Base-by-base conservation (phyloP, 2,888 invertebrate genomes). In the Metopia argyrocephala region DNA sequence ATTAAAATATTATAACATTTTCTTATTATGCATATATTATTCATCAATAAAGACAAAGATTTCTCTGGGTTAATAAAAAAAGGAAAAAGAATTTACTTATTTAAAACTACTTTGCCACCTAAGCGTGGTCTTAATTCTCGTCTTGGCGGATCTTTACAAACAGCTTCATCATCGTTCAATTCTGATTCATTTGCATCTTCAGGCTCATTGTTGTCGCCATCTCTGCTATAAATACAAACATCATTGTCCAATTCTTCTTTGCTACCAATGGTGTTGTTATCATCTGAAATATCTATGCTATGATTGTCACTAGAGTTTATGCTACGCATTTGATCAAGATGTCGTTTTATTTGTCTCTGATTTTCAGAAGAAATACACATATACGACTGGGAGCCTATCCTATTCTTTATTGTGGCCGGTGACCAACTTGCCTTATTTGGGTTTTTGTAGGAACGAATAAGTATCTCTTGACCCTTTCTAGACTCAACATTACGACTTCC, bases 371-470 rank as follows among this genome's bases (percentile, higher is more conserved):
- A 59, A 59, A 38, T 38, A 38, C 38, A 38, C 59, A 59, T 59
- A 21, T 28, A 65, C 15, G 21, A 50, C 18, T 48, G 64, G 12
- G 25, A n/a, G 2, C 28, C 59, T 38, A 48, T 1, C 21, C 27
- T 31, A 21, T 12, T 64, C 15, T 48, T 50, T n/a, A 48, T 5
- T 28, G 28, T 64, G 15, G 64, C 28, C 20, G 28, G 50, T 50
- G 50, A 50, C 50, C 50, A 50, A 15, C 28, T 28, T 5, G 50
- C 5, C 27, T 50, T 64, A 15, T 50, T 50, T 12, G 50, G 20
- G 12, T 64, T 64, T 28, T 64, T 50, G 5, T 50, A 50, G 31
- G 12, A 65, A 31, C 65, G 65, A 50, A 31, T 65, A 52, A 65
- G 50, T 9, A 65, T 28, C 21, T 52, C 20, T 31, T 65, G 50